Conservation (phyloP, 1,140 invertebrate species). For the Caenorhabditis briggsae region DNA sequence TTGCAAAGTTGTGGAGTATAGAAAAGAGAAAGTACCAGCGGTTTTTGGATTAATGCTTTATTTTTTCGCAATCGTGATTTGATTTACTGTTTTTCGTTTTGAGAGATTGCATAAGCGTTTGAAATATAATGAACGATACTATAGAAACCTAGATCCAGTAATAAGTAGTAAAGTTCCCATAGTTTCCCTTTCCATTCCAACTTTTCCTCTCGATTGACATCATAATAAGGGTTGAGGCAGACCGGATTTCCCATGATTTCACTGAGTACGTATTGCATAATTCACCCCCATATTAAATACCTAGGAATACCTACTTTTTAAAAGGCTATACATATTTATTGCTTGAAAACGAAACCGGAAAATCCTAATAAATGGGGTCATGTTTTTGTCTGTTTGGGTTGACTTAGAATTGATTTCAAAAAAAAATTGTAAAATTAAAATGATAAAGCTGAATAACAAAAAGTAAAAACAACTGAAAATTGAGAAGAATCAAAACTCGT, state of each 20-base stretch:
- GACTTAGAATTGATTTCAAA: constrained; percentile 1
- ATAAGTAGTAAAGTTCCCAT: neutral
- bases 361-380: constrained; percentile 11
- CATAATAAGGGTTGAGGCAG: constrained; percentile 6
- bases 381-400: neutral
- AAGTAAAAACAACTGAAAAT: constrained; percentile 1
- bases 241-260: constrained; percentile 29
- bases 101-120: too few relatives aligned
- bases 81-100: too few relatives aligned
- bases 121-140: too few relatives aligned
- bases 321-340: constrained; percentile 24
- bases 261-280: constrained; percentile 39
- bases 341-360: constrained; percentile 25
- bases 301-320: neutral
- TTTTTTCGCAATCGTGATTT: too few relatives aligned
- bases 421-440: neutral
- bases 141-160: neutral
- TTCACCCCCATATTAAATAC: neutral
- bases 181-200: neutral
- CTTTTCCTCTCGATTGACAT: constrained; percentile 35
- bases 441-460: constrained; percentile 13
- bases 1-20: neutral
- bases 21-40: constrained; percentile 1
- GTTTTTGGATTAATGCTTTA: neutral
- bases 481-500: neutral